Conservation (phyloP, 2,113 vertebrate species). For the Morone chrysops region DNA sequence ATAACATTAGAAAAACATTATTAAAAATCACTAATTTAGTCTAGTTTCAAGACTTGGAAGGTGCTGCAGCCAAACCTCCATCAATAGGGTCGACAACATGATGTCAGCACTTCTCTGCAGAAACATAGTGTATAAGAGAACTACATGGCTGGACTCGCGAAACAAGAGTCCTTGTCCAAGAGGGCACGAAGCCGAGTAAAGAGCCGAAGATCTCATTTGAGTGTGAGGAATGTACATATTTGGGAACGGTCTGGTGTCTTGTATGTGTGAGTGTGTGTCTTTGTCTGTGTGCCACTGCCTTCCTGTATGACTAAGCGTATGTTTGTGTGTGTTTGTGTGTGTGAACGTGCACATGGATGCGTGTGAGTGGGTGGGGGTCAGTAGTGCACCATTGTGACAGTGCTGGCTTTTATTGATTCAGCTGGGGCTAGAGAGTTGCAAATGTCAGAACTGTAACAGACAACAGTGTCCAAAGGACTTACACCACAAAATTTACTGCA, state of each 20-base stretch:
- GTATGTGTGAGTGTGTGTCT: slow-evolving; percentile 68
- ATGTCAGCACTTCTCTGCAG: slow-evolving; percentile 53
- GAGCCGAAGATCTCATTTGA: slow-evolving; percentile 56
- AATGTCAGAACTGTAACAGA: slow-evolving; percentile 47
- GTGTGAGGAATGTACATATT: slow-evolving; percentile 79
- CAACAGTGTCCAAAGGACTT: slow-evolving; percentile 30
- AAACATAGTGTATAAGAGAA: slow-evolving; percentile 46
- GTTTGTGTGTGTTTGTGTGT: slow-evolving; percentile 45
- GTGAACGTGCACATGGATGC: slow-evolving; percentile 7
- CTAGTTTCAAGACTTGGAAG: not conserved
- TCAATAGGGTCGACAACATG: slow-evolving; percentile 35
- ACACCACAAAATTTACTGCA: slow-evolving; percentile 41
- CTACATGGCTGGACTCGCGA: slow-evolving; percentile 27
- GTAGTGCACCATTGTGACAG: slow-evolving; percentile 66
- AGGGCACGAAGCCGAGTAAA: slow-evolving; percentile 65
- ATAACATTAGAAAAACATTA: not conserved
- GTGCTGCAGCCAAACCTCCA: slow-evolving; percentile 14
- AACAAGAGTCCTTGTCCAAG: slow-evolving; percentile 51
- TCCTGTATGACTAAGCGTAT: slow-evolving; percentile 66
- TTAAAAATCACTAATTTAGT: no score
- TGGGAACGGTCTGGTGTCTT: slow-evolving; percentile 74
- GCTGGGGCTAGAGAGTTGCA: slow-evolving; percentile 62
- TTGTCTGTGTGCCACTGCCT: slow-evolving; percentile 55
- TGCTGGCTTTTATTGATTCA: slow-evolving; percentile 77
- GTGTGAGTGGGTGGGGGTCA: slow-evolving; percentile 50